Evolutionary conservation across 2,113 vertebrate genomes (phyloP).

Genomic region (Zosterops lateralis): DNA sequence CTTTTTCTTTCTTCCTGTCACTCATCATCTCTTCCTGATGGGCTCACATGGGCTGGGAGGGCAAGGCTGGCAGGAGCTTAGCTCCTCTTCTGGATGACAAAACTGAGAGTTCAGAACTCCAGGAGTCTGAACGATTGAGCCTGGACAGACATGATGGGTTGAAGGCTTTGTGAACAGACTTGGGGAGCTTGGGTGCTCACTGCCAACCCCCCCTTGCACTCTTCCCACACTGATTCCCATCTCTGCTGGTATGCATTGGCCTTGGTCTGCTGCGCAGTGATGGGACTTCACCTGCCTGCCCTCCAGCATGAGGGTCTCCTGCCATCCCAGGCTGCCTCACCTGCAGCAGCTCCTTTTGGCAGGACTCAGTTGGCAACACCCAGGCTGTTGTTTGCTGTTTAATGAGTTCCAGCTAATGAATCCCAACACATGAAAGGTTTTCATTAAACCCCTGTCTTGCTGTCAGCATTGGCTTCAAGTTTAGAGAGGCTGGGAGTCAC

Average conservation of each 20-base stretch:
- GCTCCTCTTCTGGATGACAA: background rate
- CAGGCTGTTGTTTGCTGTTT: background rate
- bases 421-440: background rate
- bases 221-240: background rate
- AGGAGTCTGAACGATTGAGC: background rate
- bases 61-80: background rate
- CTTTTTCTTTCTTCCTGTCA: background rate
- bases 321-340: background rate
- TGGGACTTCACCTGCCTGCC: background rate
- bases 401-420: background rate
- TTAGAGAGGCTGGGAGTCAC: background rate
- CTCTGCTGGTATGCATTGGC: background rate
- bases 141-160: accelerated
- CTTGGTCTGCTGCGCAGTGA: accelerated
- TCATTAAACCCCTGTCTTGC: background rate
- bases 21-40: background rate
- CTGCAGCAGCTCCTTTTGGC: background rate
- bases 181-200: accelerated
- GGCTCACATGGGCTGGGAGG: background rate
- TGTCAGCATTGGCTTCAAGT: background rate
- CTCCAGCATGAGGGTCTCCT: background rate
- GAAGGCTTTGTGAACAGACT: background rate
- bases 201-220: accelerated
- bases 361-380: background rate
- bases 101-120: background rate